Evolutionary conservation across 1,140 invertebrate genomes (phyloP).

Genomic region (Brachionus koreanus): DNA sequence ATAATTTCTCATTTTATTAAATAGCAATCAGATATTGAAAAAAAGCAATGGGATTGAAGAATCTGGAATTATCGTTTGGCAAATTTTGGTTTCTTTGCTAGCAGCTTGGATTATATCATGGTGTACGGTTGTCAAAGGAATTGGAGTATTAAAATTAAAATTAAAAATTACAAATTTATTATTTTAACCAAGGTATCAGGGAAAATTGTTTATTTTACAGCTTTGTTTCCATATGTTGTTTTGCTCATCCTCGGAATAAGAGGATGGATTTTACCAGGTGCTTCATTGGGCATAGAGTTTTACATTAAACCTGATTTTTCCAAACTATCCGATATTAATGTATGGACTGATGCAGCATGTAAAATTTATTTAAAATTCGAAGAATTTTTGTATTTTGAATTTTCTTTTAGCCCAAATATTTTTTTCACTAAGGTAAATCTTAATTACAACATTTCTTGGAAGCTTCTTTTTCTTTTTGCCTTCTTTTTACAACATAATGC

Average conservation of each 20-base stretch:
- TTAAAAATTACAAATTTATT: background rate
- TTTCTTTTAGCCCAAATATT: slow-evolving; percentile 38
- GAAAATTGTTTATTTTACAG: slow-evolving; percentile 43
- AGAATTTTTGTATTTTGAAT: background rate
- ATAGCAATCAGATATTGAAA: slow-evolving; percentile 35
- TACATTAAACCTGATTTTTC: slow-evolving; percentile 44
- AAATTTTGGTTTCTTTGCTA: slow-evolving; percentile 47
- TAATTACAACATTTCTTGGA: no score
- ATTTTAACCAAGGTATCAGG: slow-evolving; percentile 27
- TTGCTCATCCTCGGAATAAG: slow-evolving; percentile 37
- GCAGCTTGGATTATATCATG: slow-evolving; percentile 55
- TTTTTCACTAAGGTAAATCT: slow-evolving; percentile 21
- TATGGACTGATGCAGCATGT: slow-evolving; percentile 44
- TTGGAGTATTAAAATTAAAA: slow-evolving; percentile 44
- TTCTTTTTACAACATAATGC: no score
- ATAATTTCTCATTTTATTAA: slow-evolving; percentile 4
- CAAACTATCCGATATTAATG: background rate
- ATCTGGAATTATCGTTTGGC: slow-evolving; percentile 37
- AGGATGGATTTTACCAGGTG: slow-evolving; percentile 43
- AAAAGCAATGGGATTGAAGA: slow-evolving; percentile 42
- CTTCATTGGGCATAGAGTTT: slow-evolving; percentile 16
- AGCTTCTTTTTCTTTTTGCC: no score
- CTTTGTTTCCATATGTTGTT: slow-evolving; percentile 41
- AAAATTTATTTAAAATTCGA: background rate
- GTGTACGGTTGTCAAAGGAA: slow-evolving; percentile 52